Conservation (phyloP, 2,113 vertebrate species). For the Tragelaphus scriptus region DNA sequence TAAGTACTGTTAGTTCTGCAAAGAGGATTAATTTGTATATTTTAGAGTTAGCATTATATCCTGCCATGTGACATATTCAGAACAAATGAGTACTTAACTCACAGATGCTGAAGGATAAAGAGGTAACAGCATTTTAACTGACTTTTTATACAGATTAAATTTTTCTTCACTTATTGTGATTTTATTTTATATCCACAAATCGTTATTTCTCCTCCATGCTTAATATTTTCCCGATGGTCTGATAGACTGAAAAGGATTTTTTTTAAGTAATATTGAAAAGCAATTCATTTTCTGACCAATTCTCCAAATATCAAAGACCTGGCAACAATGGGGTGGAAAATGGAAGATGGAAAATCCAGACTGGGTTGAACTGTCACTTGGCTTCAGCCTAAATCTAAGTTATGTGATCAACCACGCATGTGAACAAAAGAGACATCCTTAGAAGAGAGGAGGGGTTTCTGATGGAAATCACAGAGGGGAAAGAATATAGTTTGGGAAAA, state of each 20-base stretch:
- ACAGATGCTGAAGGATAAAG: slow-evolving; percentile 70
- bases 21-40: slow-evolving; percentile 58
- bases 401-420: slow-evolving; percentile 63
- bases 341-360: slow-evolving; percentile 46
- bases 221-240: background rate
- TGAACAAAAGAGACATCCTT: slow-evolving; percentile 60
- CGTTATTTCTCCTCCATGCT: background rate
- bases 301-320: slow-evolving; percentile 42
- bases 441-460: slow-evolving; percentile 36
- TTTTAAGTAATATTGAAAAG: background rate
- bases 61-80: slow-evolving; percentile 68
- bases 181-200: slow-evolving; percentile 59
- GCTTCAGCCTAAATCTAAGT: slow-evolving; percentile 65
- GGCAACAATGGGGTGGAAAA: slow-evolving; percentile 19
- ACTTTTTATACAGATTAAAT: slow-evolving; percentile 43
- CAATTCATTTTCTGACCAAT: background rate
- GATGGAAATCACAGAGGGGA: slow-evolving; percentile 48
- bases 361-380: slow-evolving; percentile 58
- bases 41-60: slow-evolving; percentile 70
- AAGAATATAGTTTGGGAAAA: slow-evolving; percentile 10
- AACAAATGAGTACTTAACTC: slow-evolving; percentile 71
- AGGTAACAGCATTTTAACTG: slow-evolving; percentile 55
- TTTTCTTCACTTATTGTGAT: slow-evolving; percentile 59
- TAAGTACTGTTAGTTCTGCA: slow-evolving; percentile 58
- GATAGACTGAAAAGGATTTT: background rate